Evolutionary conservation across 2,888 invertebrate genomes (phyloP).

Genomic region (Eubasilissa splendida): DNA sequence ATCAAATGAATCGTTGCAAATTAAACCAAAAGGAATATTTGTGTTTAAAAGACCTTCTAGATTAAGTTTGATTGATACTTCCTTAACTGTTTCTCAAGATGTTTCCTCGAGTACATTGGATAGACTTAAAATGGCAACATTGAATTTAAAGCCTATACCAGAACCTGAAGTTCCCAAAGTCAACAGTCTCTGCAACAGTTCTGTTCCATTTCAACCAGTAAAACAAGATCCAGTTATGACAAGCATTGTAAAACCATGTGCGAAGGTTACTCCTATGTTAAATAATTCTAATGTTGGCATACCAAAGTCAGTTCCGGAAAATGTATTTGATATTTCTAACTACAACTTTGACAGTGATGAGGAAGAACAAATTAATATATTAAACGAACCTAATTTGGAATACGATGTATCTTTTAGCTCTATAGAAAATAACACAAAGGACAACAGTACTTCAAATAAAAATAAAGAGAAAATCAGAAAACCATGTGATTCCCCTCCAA

Average conservation of each 20-base stretch:
- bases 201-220: constrained; percentile 67
- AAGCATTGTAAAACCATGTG: constrained; percentile 62
- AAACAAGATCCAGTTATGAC: constrained; percentile 64
- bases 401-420: constrained; percentile 42
- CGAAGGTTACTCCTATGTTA: constrained; percentile 61
- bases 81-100: constrained; percentile 60
- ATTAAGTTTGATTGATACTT: constrained; percentile 61
- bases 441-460: constrained; percentile 31
- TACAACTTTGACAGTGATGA: constrained; percentile 48
- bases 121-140: constrained; percentile 65
- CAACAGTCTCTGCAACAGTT: constrained; percentile 63
- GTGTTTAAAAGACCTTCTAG: constrained; percentile 68
- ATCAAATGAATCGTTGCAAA: constrained; percentile 7
- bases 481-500: constrained; percentile 16
- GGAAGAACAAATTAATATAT: constrained; percentile 27
- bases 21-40: constrained; percentile 67
- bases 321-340: constrained; percentile 7
- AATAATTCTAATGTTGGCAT: constrained; percentile 45
- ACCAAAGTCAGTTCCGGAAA: constrained; percentile 12
- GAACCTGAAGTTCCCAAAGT: constrained; percentile 59
- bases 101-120: constrained; percentile 66
- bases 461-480: constrained; percentile 5
- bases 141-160: constrained; percentile 65
- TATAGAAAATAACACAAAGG: constrained; percentile 18
- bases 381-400: constrained; percentile 44